Percentiles rank a stretch among this genome's conserved stretches.
These are phyloP conservation scores for Chiridota heheva DNA, from an alignment of 35 echinoderm and acorn worm genomes.

Conservation along the genomic window DNA sequence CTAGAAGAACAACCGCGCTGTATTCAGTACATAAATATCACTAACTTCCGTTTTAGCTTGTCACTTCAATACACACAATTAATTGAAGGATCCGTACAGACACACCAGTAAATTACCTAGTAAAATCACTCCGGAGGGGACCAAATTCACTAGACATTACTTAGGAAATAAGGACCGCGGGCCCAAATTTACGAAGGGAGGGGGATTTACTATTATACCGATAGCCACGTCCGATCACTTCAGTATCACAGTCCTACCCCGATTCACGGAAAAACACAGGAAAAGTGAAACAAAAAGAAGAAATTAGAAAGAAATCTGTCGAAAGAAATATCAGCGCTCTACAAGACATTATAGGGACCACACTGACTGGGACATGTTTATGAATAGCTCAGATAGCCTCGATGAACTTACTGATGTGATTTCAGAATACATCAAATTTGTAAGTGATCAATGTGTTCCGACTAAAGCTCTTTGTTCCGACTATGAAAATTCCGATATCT, in stretches of 20 bases:
- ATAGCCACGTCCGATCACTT: conserved; percentile 7
- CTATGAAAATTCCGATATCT: neutral
- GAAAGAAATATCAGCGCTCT: neutral
- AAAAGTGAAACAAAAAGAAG: neutral
- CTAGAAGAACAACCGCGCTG: too few species aligned
- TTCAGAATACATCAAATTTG: neutral
- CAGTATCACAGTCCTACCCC: neutral
- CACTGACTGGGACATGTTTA: neutral
- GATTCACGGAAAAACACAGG: neutral
- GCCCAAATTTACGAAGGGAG: too few species aligned
- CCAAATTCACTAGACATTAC: too few species aligned
- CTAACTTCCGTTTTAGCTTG: neutral
- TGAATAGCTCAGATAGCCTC: neutral
- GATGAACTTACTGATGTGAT: neutral
- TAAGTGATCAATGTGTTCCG: neutral
- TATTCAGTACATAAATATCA: too few species aligned
- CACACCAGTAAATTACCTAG: too few species aligned
- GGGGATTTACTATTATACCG: too few species aligned
- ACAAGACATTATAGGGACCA: neutral
- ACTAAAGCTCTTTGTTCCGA: neutral
- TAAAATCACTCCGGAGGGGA: too few species aligned
- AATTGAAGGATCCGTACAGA: too few species aligned
- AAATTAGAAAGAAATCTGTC: neutral
- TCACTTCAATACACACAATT: neutral
- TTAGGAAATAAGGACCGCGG: too few species aligned